These are phyloP conservation scores for Neogale vison DNA, from an alignment of 2,113 vertebrate genomes.

Conservation along the genomic window DNA sequence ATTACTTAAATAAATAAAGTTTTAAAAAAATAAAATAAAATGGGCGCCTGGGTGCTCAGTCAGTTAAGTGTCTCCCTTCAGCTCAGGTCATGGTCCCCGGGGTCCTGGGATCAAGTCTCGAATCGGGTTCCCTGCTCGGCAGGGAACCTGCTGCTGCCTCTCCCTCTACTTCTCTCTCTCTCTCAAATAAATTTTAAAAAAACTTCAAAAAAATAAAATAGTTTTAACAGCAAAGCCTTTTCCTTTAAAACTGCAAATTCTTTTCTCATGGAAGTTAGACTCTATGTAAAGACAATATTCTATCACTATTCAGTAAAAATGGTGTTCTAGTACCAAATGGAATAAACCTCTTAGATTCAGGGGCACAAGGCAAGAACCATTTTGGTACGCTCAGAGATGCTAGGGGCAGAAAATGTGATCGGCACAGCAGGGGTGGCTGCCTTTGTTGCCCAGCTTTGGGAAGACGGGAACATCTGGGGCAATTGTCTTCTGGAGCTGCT, in stretches of 20 bases:
- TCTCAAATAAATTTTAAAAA: too few relatives aligned
- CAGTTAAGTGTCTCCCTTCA: too few relatives aligned
- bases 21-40: not conserved
- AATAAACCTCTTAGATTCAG: not conserved
- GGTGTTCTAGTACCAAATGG: not conserved
- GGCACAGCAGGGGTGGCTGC: not conserved
- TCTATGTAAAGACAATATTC: not conserved
- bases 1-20: too few relatives aligned
- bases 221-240: constrained; percentile 14
- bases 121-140: too few relatives aligned
- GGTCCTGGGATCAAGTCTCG: too few relatives aligned
- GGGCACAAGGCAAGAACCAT: not conserved
- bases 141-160: too few relatives aligned
- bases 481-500: not conserved
- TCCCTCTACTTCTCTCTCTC: too few relatives aligned
- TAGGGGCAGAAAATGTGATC: not conserved
- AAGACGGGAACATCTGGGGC: not conserved
- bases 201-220: not conserved
- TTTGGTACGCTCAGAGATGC: not conserved
- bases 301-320: not conserved
- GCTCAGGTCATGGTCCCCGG: too few relatives aligned
- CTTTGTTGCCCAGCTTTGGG: not conserved
- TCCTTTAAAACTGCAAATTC: not conserved
- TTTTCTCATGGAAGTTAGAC: not conserved
- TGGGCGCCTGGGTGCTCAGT: too few relatives aligned